A percentile compares a stretch with the other conserved stretches of the same genome.
Evolutionary conservation across 2,888 invertebrate species (phyloP).

Genomic region (Eupithecia centaureata): DNA sequence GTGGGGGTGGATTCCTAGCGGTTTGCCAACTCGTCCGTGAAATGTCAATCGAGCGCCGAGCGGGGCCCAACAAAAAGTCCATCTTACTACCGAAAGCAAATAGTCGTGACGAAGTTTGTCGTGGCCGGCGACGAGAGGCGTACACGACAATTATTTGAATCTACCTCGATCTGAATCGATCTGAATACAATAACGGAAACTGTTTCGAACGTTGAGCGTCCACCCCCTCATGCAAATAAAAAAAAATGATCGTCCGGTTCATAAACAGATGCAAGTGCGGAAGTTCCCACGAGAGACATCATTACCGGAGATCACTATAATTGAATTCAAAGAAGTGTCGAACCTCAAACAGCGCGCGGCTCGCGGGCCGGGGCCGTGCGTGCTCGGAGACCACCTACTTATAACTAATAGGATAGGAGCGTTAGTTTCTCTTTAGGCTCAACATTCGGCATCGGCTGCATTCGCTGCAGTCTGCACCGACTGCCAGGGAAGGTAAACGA

Average conservation of each 20-base stretch:
- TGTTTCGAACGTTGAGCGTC: no score
- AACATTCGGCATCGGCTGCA: not conserved
- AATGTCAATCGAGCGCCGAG: conserved; percentile 74
- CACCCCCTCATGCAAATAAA: no score
- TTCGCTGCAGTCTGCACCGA: not conserved
- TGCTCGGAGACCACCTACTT: no score
- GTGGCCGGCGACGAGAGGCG: conserved; percentile 24
- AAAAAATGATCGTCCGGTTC: no score
- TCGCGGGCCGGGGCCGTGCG: no score
- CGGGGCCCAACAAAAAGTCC: not conserved
- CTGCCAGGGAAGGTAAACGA: not conserved
- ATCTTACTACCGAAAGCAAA: conserved; percentile 43
- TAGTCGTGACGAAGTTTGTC: conserved; percentile 44
- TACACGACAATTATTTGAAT: conserved; percentile 34
- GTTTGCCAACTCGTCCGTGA: conserved; percentile 71
- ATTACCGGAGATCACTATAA: conserved; percentile 8
- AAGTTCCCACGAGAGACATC: conserved; percentile 38
- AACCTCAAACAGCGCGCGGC: no score
- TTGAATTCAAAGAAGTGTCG: conserved; percentile 31
- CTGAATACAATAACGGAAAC: not conserved
- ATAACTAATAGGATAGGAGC: no score
- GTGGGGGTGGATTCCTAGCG: conserved; percentile 63
- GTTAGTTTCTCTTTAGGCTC: not conserved
- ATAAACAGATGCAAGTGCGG: not conserved
- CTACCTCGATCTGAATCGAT: not conserved